Base-by-base conservation (phyloP, 2,797 vertebrate genomes). In the Rallus crepitans region DNA sequence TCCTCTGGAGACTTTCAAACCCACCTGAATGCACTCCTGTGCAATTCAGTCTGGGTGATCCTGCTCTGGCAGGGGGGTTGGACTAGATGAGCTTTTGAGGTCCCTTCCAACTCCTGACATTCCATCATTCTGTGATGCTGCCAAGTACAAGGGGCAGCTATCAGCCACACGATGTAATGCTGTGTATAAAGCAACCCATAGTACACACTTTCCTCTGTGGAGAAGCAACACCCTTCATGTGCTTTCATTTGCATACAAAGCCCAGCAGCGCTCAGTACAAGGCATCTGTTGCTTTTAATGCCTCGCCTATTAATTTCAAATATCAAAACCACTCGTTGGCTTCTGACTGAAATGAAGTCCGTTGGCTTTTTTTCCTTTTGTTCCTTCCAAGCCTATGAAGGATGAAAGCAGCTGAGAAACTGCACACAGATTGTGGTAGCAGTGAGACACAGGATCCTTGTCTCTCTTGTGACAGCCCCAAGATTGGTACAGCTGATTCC, bases 281-380 rank as follows among this genome's bases (percentile, higher is more conserved):
- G 68, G 80, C 93, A 88, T 88, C 91, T 94, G 82, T 82, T 95
- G 82, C 82, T 94, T 88, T 78, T 86, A 89, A 60, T 83, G 79
- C 39, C 59, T 82, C 4, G 1, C 82, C 88, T 69, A 47, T 80
- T 94, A 82, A 87, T 91, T 94, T 90, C 30, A 89, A 53, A 73
- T 91, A 94, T 87, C 82, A 90, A 76, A 94, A 31, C 45, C 73
- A 30, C 60, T 94, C 3, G 0, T 28, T 86, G 87, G 52, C 40
- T 91, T 93, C 78, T 63, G 56, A 57, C 63, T 69, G 87, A 70
- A 88, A 30, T 48, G 61, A 59, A 63, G 33, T 59, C 69, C 3
- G 0, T 28, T 83, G 85, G 45, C 72, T 68, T 94, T 91, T 94
- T 91, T 65, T 77, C 10, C 50, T 87, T 89, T 75, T 84, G 56